Conservation (phyloP, 1,140 invertebrate species). For the Lucilia cuprina region DNA sequence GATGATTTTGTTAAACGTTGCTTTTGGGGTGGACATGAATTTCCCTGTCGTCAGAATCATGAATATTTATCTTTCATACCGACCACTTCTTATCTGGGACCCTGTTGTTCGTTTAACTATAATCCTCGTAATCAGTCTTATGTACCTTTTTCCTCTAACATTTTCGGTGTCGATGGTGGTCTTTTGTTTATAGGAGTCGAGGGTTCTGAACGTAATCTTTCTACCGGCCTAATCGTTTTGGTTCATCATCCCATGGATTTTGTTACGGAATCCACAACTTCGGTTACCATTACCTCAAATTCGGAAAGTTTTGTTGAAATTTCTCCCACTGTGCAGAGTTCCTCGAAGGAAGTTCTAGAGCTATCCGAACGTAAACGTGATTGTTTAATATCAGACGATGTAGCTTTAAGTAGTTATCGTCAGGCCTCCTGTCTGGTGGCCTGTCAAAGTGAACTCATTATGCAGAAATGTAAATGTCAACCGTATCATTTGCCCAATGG, state of each 20-base stretch:
- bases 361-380: slow-evolving; percentile 51
- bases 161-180: slow-evolving; percentile 58
- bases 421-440: slow-evolving; percentile 52
- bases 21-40: slow-evolving; percentile 55
- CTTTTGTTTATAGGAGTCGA: slow-evolving; percentile 54
- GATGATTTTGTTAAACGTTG: slow-evolving; percentile 57
- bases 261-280: slow-evolving; percentile 53
- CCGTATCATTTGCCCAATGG: slow-evolving; percentile 54
- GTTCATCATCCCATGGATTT: slow-evolving; percentile 60
- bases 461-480: slow-evolving; percentile 51
- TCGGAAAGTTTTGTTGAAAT: slow-evolving; percentile 60
- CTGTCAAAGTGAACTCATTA: slow-evolving; percentile 53
- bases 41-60: slow-evolving; percentile 54
- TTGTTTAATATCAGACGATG: slow-evolving; percentile 54
- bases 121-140: slow-evolving; percentile 57
- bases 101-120: slow-evolving; percentile 60
- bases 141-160: slow-evolving; percentile 57
- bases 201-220: slow-evolving; percentile 53
- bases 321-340: slow-evolving; percentile 55
- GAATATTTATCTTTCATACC: slow-evolving; percentile 59
- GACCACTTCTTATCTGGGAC: slow-evolving; percentile 54
- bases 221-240: slow-evolving; percentile 54
- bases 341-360: slow-evolving; percentile 54
- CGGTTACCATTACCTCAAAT: slow-evolving; percentile 55
- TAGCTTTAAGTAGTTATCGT: slow-evolving; percentile 50